Base-by-base conservation (phyloP, 2,888 invertebrate species). In the Andricus quercusramuli region DNA sequence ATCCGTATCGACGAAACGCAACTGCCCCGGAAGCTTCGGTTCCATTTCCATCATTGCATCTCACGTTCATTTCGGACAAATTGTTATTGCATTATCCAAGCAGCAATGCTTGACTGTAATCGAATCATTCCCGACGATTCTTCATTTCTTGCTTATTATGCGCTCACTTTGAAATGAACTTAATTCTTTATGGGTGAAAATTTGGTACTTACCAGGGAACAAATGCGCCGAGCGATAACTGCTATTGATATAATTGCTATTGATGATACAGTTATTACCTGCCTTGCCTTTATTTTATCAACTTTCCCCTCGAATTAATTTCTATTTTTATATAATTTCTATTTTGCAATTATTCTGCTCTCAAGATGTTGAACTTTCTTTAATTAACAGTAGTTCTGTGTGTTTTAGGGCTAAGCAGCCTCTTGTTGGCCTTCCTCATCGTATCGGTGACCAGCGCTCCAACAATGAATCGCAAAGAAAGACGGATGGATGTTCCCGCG, bases 321-420 rank as follows among this genome's bases (percentile, higher is more conserved):
- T 41, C 8, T 47, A 17, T 47, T 47, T 47, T 47, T 17, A 17
- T 47, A 3, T n/a, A 3, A n/a, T 56, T 56, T n/a, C 8, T 67
- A n/a, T 66, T n/a, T 41, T n/a, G 13, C 1, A n/a, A 37, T 29
- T 66, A 5, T 37, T 15, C 17, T 20, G 11, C 3, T 41, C 2
- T 20, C n/a, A n/a, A n/a, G 17, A 41, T 37, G 3, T 68, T 22
- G 11, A 59, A 5, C 41, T 68, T 68, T n/a, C 13, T 22, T 68
- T 15, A 37, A 70, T 37, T 64, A 37, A 15, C 51, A 47, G 66
- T 70, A 66, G 67, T 81, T 70, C 81, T 80, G 62, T 79, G 47
- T 80, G 77, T 88, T 88, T 37, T 87, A 92, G 92, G 92, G 90
- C 87, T 92, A 90, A 89, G 89, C 85, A 88, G 90, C 87, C 89